Evolutionary conservation across 2,888 invertebrate species (phyloP).

Genomic region (Apamea anceps): DNA sequence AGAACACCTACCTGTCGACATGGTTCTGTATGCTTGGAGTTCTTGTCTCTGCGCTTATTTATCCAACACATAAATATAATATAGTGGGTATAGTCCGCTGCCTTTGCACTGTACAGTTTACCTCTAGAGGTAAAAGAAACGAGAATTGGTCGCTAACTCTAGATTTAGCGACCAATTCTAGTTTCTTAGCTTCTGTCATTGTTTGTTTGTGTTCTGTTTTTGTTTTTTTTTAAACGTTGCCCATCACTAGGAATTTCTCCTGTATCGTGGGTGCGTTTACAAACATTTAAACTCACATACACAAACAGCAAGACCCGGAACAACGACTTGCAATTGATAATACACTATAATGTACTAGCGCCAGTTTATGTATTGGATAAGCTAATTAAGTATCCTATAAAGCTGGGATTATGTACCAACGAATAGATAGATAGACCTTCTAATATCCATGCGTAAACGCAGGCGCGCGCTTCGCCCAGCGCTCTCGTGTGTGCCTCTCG

Average conservation of each 20-base stretch:
- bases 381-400: not conserved
- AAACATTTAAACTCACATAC: too few relatives aligned
- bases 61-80: too few relatives aligned
- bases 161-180: not conserved
- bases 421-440: conserved; percentile 20
- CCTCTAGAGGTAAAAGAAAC: too few relatives aligned
- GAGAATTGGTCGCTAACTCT: too few relatives aligned
- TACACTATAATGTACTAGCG: not conserved
- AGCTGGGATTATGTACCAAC: not conserved
- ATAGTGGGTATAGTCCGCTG: not conserved
- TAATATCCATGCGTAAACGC: conserved; percentile 26
- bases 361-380: not conserved
- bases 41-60: not conserved
- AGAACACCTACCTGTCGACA: too few relatives aligned
- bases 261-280: too few relatives aligned
- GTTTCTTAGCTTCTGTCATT: not conserved
- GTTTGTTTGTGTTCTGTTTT: too few relatives aligned
- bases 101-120: not conserved
- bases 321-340: too few relatives aligned
- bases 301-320: too few relatives aligned
- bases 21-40: not conserved
- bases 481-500: conserved; percentile 47
- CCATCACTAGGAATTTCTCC: too few relatives aligned
- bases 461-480: conserved; percentile 58
- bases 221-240: too few relatives aligned